A percentile compares a stretch with the other conserved stretches of the same genome.
These are phyloP conservation scores for Prunella strophiata DNA, from an alignment of 2,797 vertebrate genomes.

Conservation along the genomic window DNA sequence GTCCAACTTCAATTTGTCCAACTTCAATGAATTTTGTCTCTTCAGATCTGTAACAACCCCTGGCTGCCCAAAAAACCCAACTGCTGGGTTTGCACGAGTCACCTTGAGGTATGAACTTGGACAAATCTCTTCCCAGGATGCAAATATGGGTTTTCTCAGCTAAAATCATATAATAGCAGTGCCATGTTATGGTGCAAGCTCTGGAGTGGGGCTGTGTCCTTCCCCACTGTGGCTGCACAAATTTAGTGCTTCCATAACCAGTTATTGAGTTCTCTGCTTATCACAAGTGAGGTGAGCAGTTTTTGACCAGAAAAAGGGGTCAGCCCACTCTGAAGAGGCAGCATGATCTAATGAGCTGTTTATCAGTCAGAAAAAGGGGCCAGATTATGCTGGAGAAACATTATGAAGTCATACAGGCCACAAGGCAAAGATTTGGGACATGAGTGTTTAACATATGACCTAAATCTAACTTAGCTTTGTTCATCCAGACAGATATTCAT, in stretches of 20 bases:
- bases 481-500: not conserved
- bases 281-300: not conserved
- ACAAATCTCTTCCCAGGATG: not conserved
- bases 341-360: not conserved
- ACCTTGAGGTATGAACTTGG: not conserved
- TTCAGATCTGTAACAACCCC: not conserved
- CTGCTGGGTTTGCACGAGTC: rapidly evolving
- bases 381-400: not conserved
- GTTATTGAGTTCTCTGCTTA: not conserved
- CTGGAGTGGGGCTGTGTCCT: not conserved
- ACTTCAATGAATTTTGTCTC: not conserved
- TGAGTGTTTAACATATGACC: not conserved
- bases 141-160: not conserved
- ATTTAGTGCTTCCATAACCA: not conserved
- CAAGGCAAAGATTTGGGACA: not conserved
- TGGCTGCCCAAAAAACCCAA: not conserved
- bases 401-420: not conserved
- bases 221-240: not conserved
- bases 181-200: not conserved
- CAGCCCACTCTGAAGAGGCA: not conserved
- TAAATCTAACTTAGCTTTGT: conserved; percentile 19
- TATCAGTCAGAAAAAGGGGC: not conserved
- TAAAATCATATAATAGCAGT: not conserved
- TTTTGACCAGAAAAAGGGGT: not conserved
- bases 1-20: not conserved